Base-by-base conservation (phyloP, 2,888 invertebrate genomes). In the Podotricha telesiphe region DNA sequence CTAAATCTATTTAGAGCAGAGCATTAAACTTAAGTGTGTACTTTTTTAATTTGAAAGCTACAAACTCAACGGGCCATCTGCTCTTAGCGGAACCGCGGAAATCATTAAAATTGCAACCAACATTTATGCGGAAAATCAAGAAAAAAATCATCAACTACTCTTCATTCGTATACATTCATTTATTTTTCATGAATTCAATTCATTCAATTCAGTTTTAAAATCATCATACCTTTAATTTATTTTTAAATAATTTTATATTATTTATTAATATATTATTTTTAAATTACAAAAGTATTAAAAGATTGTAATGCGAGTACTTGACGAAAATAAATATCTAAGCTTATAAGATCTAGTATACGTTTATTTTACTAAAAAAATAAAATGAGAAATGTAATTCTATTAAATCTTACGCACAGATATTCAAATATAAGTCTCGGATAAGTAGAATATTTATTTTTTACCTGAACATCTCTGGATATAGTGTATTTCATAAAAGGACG, bases 101-200 rank as follows among this genome's bases (percentile, higher is more conserved):
- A 62, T 61, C 65, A 69, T 71, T 68, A 83, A 85, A 82, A 78
- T 75, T 75, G 79, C 83, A 86, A 85, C 86, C 85, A 34, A 53
- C 53, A 86, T 87, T 81, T 80, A 75, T 79, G 80, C 87, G 87
- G 86, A 88, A 89, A 89, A 90, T 90, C 88, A 88, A 87, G 85
- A 85, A 13, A 37, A 37, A 55, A 62, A 20, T 47, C 53, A 58
- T 20, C 20, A 58, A 42, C 58, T 13, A 22, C 20, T 42, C 7
- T 11, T 42, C 40, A 40, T 19, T 56, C 19, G 56, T 40, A 53
- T 34, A 53, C 34, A 53, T 53, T n/a, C 34, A 53, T 34, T 34
- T 34, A 53, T 34, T 34, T 28, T 51, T 53, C 17, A 4, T n/a
- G 34, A 53, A 53, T 34, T 53, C 28, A 17, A n/a, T n/a, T n/a